A percentile compares a stretch with the other conserved stretches of the same genome.
Evolutionary conservation across 2,797 vertebrate genomes (phyloP).

Genomic region (Rhincodon typus): DNA sequence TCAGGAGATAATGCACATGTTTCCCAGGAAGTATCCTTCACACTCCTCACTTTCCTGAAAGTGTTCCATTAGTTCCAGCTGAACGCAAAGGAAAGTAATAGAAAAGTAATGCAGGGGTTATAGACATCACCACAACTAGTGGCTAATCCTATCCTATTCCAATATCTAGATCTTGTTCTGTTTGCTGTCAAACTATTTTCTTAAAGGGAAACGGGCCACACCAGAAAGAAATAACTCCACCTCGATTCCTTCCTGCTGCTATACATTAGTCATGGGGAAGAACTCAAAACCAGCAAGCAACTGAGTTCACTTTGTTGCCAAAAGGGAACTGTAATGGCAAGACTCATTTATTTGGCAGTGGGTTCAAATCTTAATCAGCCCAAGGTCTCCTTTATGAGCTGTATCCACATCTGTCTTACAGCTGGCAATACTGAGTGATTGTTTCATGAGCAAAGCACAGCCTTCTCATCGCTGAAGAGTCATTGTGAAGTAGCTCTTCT

Average conservation of each 20-base stretch:
- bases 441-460: neutral
- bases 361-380: neutral
- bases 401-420: neutral
- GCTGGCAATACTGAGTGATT: neutral
- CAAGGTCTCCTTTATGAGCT: neutral
- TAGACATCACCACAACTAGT: neutral
- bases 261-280: slow-evolving; percentile 1
- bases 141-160: neutral
- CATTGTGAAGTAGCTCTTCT: too few relatives aligned
- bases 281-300: neutral
- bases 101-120: neutral
- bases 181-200: neutral
- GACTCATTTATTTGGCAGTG: neutral
- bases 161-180: neutral
- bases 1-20: neutral
- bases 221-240: neutral
- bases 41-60: neutral
- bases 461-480: neutral
- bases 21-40: neutral
- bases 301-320: neutral
- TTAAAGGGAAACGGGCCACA: neutral
- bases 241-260: neutral
- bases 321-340: neutral
- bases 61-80: neutral
- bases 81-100: neutral